Evolutionary conservation across 2,888 invertebrate species (phyloP).

Genomic region (Alloscopus bannaensis): DNA sequence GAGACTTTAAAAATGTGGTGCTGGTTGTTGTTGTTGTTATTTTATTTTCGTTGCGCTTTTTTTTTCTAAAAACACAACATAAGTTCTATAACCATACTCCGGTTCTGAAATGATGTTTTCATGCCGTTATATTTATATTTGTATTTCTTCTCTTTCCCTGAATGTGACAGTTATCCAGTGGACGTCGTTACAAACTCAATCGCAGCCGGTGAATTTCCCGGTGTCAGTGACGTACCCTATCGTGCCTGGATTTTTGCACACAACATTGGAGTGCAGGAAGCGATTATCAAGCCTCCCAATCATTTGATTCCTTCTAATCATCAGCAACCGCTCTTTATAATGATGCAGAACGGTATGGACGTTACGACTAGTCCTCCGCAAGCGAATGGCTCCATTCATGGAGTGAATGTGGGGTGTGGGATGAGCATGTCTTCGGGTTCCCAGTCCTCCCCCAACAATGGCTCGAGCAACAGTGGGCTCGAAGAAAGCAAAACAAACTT

Average conservation of each 20-base stretch:
- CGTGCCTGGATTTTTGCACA: slow-evolving; percentile 59
- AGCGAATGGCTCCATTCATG: slow-evolving; percentile 83
- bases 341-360: slow-evolving; percentile 91
- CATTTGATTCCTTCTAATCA: slow-evolving; percentile 50
- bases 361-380: slow-evolving; percentile 81
- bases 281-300: slow-evolving; percentile 56
- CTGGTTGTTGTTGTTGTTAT: too few species aligned
- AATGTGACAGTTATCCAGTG: slow-evolving; percentile 53
- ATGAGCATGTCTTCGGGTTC: slow-evolving; percentile 75
- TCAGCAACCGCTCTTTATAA: slow-evolving; percentile 74
- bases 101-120: too few species aligned
- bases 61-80: too few species aligned
- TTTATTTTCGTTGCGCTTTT: too few species aligned
- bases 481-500: slow-evolving; percentile 98
- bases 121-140: too few species aligned
- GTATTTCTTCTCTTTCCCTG: too few species aligned
- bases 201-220: slow-evolving; percentile 44
- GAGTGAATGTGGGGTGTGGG: slow-evolving; percentile 74
- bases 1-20: too few species aligned
- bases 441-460: slow-evolving; percentile 75
- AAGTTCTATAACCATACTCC: too few species aligned
- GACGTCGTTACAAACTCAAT: slow-evolving; percentile 54
- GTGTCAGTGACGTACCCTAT: slow-evolving; percentile 51
- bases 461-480: slow-evolving; percentile 79
- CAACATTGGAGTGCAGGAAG: slow-evolving; percentile 57